A percentile compares a stretch with the other conserved stretches of the same genome.
Conservation (phyloP, 1,140 invertebrate species). For the Lordiphosa clarofinis region DNA sequence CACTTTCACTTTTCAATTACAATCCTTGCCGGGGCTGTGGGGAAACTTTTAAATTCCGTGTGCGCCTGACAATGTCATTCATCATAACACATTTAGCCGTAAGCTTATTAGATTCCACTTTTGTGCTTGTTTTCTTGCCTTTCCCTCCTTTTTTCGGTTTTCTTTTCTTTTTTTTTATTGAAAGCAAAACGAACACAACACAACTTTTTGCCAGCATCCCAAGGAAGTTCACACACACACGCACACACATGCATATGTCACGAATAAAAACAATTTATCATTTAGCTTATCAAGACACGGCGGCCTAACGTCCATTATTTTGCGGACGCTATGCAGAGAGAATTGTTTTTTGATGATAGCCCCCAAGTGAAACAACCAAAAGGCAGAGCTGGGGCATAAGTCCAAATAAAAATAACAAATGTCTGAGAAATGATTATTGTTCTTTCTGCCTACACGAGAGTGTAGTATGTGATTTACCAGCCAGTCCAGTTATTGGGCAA, state of each 20-base stretch:
- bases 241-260: conserved; percentile 56
- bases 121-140: conserved; percentile 55
- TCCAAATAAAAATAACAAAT: conserved; percentile 56
- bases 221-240: conserved; percentile 9
- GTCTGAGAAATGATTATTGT: conserved; percentile 69
- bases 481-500: no score
- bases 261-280: conserved; percentile 77
- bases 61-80: conserved; percentile 74
- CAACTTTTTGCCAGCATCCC: conserved; percentile 58
- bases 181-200: conserved; percentile 42
- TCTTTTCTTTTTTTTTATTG: conserved; percentile 32
- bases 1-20: conserved; percentile 62
- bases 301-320: conserved; percentile 75
- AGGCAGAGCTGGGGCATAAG: background rate
- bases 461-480: no score
- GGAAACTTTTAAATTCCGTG: conserved; percentile 60
- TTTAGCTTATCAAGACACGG: conserved; percentile 72
- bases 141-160: conserved; percentile 1
- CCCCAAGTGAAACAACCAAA: conserved; percentile 15
- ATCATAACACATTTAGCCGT: conserved; percentile 77
- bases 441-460: conserved; percentile 10
- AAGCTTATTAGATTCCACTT: conserved; percentile 77
- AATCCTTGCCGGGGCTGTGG: conserved; percentile 35
- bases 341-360: conserved; percentile 77
- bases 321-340: conserved; percentile 71